These are phyloP conservation scores for Panthera tigris DNA, from an alignment of 2,113 vertebrate genomes.

Conservation along the genomic window DNA sequence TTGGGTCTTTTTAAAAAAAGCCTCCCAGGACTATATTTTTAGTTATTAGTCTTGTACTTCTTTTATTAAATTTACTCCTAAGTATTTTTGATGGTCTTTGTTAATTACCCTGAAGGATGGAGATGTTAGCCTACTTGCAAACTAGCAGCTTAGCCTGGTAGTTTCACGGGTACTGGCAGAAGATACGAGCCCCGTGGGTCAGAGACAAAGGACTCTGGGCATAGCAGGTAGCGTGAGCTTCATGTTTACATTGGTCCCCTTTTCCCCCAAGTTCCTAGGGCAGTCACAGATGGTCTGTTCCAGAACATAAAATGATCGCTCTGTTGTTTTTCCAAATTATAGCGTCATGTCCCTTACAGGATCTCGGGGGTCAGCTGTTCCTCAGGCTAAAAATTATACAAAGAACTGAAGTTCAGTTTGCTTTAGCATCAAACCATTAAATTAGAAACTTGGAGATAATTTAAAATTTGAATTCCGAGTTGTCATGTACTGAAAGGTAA, in stretches of 20 bases:
- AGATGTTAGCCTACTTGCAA: neutral
- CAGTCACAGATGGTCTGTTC: neutral
- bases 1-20: neutral
- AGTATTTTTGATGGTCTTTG: neutral
- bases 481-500: neutral
- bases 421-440: conserved; percentile 14
- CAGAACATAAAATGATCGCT: neutral
- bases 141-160: neutral
- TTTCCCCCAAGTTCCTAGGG: neutral
- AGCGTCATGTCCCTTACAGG: neutral
- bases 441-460: conserved; percentile 8
- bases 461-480: conserved; percentile 47
- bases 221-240: neutral
- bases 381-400: conserved; percentile 34
- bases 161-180: neutral
- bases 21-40: neutral
- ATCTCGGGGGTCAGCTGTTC: conserved; percentile 33
- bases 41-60: neutral
- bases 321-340: conserved; percentile 1
- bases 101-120: neutral
- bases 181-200: neutral
- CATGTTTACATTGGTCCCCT: neutral
- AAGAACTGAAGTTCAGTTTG: conserved; percentile 1
- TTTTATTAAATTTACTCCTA: neutral
- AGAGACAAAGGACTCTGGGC: neutral